Evolutionary conservation across 2,797 vertebrate species (phyloP), one percentile per base, ranked within the genome.

Genomic region (Protosalanx chinensis): DNA sequence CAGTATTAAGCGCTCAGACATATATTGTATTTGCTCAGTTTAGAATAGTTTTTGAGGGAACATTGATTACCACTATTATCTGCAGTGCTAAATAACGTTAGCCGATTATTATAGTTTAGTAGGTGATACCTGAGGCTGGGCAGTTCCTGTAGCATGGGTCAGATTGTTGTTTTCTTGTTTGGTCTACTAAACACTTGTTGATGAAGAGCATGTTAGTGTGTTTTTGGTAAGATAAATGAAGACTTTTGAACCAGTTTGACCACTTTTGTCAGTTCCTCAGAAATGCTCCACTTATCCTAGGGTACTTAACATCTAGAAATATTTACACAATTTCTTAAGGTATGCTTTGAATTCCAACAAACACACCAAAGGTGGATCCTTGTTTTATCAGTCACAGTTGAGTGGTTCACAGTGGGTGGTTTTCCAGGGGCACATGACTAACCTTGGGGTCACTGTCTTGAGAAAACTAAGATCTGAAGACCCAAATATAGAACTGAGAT

Each of bases 391-490:
- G 41, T 46, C 41, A 46, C 41, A 20, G 56, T 58, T 58, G 56
- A 20, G 56, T 58, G 56, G 6, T 58, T 20, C 56, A 6, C 6
- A 20, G 18, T 58, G 56, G 8, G 56, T 58, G n/a, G n/a, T 64
- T 23, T n/a, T 12, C 63, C 12, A 35, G 10, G 20, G 32, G 13
- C 63, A 46, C 41, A 46, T 46, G 41, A 56, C 51, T 56, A 37
- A 41, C 41, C 64, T 65, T 65, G 37, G 4, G 37, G 41, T 65
- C 23, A 65, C 46, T 46, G 37, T 46, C 63, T 67, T 72, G 69
- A 82, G 58, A 65, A 60, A 74, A 29, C 41, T 0, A 51, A 15
- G 18, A 66, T 67, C 73, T 77, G 74, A 76, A 33, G 32, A 30
- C 66, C 64, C 56, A 63, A 68, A 75, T 57, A n/a, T 56, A 71